Evolutionary conservation across 35 echinoderm and acorn worm genomes (phyloP).

Genomic region (Ophioderma brevispina): DNA sequence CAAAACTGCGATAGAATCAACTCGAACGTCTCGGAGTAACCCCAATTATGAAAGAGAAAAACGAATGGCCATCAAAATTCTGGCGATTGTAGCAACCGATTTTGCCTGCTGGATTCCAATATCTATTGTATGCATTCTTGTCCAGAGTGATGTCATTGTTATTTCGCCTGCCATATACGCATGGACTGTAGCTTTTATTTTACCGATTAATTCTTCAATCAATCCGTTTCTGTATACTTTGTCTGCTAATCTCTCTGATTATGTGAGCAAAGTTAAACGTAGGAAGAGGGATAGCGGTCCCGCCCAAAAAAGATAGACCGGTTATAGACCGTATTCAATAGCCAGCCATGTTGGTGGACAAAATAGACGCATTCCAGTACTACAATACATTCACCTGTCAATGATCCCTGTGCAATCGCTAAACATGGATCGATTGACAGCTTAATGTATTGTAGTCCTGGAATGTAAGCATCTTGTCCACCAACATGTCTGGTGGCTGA

Average conservation of each 20-base stretch:
- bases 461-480: too few species aligned
- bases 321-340: too few species aligned
- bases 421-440: too few species aligned
- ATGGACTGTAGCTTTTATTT: slow-evolving; percentile 60
- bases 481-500: too few species aligned
- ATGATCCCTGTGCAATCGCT: too few species aligned
- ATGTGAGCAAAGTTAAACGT: too few species aligned
- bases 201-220: slow-evolving; percentile 82
- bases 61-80: slow-evolving; percentile 57
- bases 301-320: too few species aligned
- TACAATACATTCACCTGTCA: too few species aligned
- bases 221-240: slow-evolving; percentile 76
- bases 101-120: slow-evolving; percentile 55
- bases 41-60: slow-evolving; percentile 13
- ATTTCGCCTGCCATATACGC: not conserved
- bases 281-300: too few species aligned
- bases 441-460: too few species aligned
- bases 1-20: not conserved
- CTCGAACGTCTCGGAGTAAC: not conserved
- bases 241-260: not conserved
- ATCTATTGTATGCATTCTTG: slow-evolving; percentile 21
- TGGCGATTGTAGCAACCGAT: slow-evolving; percentile 47
- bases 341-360: too few species aligned
- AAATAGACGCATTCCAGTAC: too few species aligned
- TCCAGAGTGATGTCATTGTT: not conserved